Evolutionary conservation across 2,888 invertebrate genomes (phyloP).

Genomic region (Lagria hirta): DNA sequence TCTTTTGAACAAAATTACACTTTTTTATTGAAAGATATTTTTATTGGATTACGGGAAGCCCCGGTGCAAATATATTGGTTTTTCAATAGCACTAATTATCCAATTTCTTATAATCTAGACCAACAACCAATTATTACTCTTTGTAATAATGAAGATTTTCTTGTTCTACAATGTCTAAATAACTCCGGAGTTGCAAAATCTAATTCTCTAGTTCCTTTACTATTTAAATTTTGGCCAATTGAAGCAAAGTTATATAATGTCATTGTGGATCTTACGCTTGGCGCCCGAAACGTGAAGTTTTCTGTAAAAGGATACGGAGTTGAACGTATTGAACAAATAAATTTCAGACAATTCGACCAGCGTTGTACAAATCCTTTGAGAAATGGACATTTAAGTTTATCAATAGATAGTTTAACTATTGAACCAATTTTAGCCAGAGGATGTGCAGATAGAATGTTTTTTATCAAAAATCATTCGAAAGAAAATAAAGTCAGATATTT

Average conservation of each 20-base stretch:
- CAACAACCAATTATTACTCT: slow-evolving; percentile 34
- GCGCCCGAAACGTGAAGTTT: neutral
- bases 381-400: slow-evolving; percentile 39
- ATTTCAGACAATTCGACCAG: too few species aligned
- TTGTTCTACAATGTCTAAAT: slow-evolving; percentile 49
- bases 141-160: slow-evolving; percentile 43
- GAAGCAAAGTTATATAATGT: slow-evolving; percentile 47
- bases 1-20: slow-evolving; percentile 10
- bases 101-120: slow-evolving; percentile 43
- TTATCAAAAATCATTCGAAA: slow-evolving; percentile 50
- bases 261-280: slow-evolving; percentile 24
- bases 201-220: slow-evolving; percentile 41
- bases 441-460: slow-evolving; percentile 45
- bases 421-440: slow-evolving; percentile 46
- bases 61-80: slow-evolving; percentile 50
- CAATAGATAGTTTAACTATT: slow-evolving; percentile 46
- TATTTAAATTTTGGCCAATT: slow-evolving; percentile 53
- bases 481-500: slow-evolving; percentile 47
- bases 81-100: slow-evolving; percentile 47
- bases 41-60: slow-evolving; percentile 45
- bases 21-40: slow-evolving; percentile 41
- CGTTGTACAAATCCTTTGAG: slow-evolving; percentile 3
- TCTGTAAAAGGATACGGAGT: slow-evolving; percentile 6
- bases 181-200: slow-evolving; percentile 42
- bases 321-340: too few species aligned